Percentiles rank a stretch among this genome's conserved stretches.
phyloP scores from a whole-genome alignment of 2,888 invertebrate genomes.

The Peribatodes rhomboidaria region DNA sequence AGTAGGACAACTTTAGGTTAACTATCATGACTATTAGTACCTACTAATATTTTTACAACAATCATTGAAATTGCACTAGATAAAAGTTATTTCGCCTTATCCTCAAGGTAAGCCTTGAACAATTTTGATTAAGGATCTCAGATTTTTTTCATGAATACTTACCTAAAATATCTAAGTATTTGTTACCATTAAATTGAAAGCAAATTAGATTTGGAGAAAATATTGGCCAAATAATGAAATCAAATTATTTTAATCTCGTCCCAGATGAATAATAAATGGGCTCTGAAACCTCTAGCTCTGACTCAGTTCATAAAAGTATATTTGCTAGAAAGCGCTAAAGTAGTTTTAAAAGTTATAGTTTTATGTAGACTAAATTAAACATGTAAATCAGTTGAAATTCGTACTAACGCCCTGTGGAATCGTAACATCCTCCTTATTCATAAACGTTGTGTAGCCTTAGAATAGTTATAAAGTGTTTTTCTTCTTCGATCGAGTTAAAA shows the following conservation, averaged over 20 bases:
- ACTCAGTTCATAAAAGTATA: background rate
- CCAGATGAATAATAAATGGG: background rate
- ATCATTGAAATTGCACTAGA: background rate
- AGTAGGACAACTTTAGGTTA: too few species aligned
- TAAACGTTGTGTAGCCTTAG: too few species aligned
- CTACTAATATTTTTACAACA: background rate
- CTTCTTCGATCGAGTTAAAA: too few species aligned
- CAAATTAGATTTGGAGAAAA: background rate
- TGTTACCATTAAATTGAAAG: background rate
- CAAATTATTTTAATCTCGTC: conserved; percentile 1
- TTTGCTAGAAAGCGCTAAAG: background rate
- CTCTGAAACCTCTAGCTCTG: background rate
- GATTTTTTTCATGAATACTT: background rate
- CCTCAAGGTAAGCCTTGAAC: background rate
- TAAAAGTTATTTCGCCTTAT: background rate
- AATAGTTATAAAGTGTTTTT: too few species aligned
- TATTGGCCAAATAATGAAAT: conserved; percentile 1
- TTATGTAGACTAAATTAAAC: too few species aligned
- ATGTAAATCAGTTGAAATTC: too few species aligned
- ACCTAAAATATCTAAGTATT: background rate
- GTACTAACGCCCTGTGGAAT: too few species aligned
- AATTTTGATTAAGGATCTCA: background rate
- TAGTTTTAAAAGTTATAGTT: background rate
- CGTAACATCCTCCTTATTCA: too few species aligned
- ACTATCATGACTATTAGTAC: too few species aligned